Conservation (phyloP, 2,113 vertebrate genomes). For the Elephas maximus region DNA sequence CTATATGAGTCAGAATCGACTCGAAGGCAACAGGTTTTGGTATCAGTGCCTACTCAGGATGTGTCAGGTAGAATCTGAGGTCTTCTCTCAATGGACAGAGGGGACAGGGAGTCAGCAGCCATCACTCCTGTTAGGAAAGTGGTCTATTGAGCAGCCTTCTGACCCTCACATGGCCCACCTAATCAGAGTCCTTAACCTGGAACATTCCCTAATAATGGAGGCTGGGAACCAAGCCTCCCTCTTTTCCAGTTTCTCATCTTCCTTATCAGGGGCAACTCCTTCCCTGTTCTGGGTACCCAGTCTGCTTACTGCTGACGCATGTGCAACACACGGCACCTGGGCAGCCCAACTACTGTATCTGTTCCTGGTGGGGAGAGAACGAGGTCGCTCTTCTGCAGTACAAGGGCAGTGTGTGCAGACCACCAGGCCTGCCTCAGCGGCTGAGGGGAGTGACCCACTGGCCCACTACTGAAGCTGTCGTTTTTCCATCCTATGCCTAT, state of each 20-base stretch:
- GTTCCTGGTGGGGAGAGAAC: not conserved
- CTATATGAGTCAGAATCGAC: too few species aligned
- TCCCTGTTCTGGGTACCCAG: not conserved
- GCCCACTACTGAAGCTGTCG: too few species aligned
- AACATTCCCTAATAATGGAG: too few species aligned
- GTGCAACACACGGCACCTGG: not conserved
- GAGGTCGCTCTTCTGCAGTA: too few species aligned
- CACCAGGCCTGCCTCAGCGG: not conserved
- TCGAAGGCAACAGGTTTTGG: too few species aligned
- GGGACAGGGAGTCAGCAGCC: rapidly evolving
- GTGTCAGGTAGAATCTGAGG: not conserved
- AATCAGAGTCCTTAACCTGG: not conserved
- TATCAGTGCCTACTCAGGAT: too few species aligned
- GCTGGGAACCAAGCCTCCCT: not conserved
- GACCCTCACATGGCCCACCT: not conserved
- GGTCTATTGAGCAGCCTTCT: not conserved
- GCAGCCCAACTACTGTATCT: not conserved
- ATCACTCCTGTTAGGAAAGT: not conserved
- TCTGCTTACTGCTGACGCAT: not conserved
- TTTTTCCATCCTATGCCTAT: not conserved
- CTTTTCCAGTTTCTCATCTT: not conserved
- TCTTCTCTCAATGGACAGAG: not conserved
- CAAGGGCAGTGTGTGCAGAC: not conserved
- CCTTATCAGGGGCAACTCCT: not conserved
- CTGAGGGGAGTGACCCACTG: not conserved